Base-by-base conservation (phyloP, 2,797 vertebrate species). In the Iguana delicatissima region DNA sequence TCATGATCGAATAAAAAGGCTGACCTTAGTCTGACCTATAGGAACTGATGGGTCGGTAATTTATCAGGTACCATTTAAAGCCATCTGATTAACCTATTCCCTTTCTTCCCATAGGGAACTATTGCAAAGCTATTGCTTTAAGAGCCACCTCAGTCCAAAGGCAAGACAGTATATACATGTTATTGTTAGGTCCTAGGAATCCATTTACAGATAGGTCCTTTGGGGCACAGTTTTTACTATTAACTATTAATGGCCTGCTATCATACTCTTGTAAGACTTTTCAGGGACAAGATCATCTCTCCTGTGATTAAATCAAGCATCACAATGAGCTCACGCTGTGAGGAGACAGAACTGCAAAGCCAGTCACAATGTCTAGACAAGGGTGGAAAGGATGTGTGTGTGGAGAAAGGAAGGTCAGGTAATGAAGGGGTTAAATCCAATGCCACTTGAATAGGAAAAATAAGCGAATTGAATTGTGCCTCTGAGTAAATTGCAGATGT, bases 181-280 rank as follows among this genome's bases (percentile, higher is more conserved):
- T 89, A 85, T 83, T 90, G 38, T 50, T 0, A 0, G 89, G 91
- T 87, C 91, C 91, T 85, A 77, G 79, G 73, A 20, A 72, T 87
- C 89, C 42, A 83, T 57, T 91, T 92, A 80, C 83, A 32, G 12
- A n/a, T 46, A 42, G 18, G 0, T 89, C 93, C 94, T 92, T 14
- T 73, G 92, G 91, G 92, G 90, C 84, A 90, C 2, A 1, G 86
- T 92, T 94, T 90, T 91, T 81, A 87, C 90, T 88, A 89, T 95
- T 93, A 94, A 92, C 83, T 93, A 93, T 93, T 92, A 89, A 95
- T 83, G 90, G 80, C 9, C 69, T 85, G 74, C 93, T 79, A 92
- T 92, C 74, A 13, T 4, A 0, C 18, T 82, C 8, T 0, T 92
- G 42, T 6, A 84, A n/a, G 62, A 24, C 4, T 67, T 29, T 79